Evolutionary conservation across 2,888 invertebrate genomes (phyloP), one percentile per base, ranked within the genome.

Genomic region (Empis livida): DNA sequence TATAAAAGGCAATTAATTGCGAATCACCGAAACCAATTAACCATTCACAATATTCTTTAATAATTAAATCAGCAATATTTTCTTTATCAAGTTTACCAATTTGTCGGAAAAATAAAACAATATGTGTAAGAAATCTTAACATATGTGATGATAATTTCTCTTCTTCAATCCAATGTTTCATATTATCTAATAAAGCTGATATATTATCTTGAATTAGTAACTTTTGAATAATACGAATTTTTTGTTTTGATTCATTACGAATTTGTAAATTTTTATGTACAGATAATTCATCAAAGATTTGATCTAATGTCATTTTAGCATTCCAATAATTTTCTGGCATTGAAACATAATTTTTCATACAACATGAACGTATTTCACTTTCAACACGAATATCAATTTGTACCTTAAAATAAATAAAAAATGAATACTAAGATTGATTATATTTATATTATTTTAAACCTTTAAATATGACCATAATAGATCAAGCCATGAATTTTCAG

Each of bases 381-480:
- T 95, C 94, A 0, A 93, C 90, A 53, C 83, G 75, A 13, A 84
- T 78, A 62, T 94, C 93, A 49, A 93, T 82, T 62, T 89, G 78
- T 0, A 82, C 78, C 60, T 80, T 80, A 57, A 86, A 72, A 64
- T 87, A 81, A 27, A 27, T 9, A 27, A 8, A 27, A 8, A 5
- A 6, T 8, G 9, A 6, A 27, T 27, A 6, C 9, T 27, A 8
- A 27, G 8, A 27, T 9, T 27, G 3, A 27, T 27, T 27, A 8
- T 8, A 8, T 27, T 27, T 9, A 20, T 20, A 20, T 8, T 8
- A 27, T 8, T 27, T 2, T 20, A 27, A 27, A 27, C n/a, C 60
- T 77, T 78, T 53, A 90, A 72, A 64, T 90, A 83, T 2, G 90
- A 87, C 95, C 95, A 96, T 23, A 95, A 70, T 51, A 84, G 72